Evolutionary conservation across 92 coral and sea anemone genomes (phyloP).

Genomic region (Porites evermanni): DNA sequence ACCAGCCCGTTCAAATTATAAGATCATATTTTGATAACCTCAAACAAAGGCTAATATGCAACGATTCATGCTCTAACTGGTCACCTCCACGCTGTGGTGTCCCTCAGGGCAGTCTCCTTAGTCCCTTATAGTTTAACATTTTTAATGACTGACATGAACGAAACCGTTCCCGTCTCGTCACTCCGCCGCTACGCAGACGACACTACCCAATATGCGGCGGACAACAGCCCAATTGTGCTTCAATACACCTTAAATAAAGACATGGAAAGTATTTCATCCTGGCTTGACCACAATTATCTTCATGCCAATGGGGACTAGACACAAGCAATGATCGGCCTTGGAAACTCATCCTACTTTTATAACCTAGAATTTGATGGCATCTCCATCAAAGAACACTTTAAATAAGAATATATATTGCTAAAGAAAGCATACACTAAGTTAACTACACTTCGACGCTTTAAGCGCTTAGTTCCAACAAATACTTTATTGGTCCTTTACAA

Average conservation of each 20-base stretch:
- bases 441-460: slow-evolving; percentile 17
- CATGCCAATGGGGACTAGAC: slow-evolving; percentile 46
- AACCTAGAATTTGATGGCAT: slow-evolving; percentile 3
- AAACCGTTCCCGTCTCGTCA: no score
- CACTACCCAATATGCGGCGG: slow-evolving; percentile 19
- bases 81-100: slow-evolving; percentile 13
- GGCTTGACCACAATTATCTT: slow-evolving; percentile 41
- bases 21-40: background rate
- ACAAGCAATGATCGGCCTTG: slow-evolving; percentile 12
- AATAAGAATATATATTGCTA: background rate
- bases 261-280: background rate
- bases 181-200: slow-evolving; percentile 23
- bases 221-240: slow-evolving; percentile 7
- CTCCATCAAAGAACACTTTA: slow-evolving; percentile 31
- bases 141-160: no score
- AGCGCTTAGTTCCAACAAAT: slow-evolving; percentile 10
- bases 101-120: slow-evolving; percentile 31
- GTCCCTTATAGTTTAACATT: slow-evolving; percentile 7
- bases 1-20: background rate
- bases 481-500: background rate
- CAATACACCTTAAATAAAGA: slow-evolving; percentile 29
- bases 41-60: slow-evolving; percentile 13
- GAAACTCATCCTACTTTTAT: background rate
- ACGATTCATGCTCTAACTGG: slow-evolving; percentile 2
- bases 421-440: slow-evolving; percentile 8